Conservation (phyloP, 2,113 vertebrate genomes). For the Hemiscyllium ocellatum region DNA sequence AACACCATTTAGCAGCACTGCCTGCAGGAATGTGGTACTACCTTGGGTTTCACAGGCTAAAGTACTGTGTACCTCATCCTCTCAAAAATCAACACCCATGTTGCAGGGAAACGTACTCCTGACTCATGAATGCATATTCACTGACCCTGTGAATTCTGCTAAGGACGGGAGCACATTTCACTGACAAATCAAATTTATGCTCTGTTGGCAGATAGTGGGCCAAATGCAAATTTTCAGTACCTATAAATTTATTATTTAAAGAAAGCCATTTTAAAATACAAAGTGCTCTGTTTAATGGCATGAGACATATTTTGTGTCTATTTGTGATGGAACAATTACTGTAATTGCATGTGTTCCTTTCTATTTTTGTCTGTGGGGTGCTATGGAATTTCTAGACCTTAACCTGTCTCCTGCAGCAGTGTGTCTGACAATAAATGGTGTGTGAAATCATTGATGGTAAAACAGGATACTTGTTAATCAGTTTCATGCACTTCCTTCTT, state of each 20-base stretch:
- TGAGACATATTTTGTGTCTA: neutral
- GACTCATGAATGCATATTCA: neutral
- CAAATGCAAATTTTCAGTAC: neutral
- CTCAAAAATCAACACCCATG: neutral
- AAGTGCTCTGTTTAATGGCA: neutral
- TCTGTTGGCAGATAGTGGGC: neutral
- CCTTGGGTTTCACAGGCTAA: neutral
- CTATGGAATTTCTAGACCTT: neutral
- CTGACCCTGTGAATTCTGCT: neutral
- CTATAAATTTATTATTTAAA: neutral
- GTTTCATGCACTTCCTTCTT: neutral
- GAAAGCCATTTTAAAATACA: neutral
- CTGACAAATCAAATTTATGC: neutral
- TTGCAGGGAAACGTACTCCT: neutral
- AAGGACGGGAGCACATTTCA: neutral
- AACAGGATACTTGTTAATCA: neutral
- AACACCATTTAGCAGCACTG: neutral
- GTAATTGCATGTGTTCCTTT: neutral
- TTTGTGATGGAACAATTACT: neutral
- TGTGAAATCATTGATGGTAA: constrained; percentile 13
- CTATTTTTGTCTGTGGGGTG: neutral
- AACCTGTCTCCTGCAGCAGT: neutral
- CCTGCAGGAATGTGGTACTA: neutral
- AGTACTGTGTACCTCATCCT: neutral
- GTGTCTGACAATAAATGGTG: neutral